A percentile compares a stretch with the other conserved stretches of the same genome.
Conservation (phyloP, 2,113 vertebrate species). For the Suncus etruscus region DNA sequence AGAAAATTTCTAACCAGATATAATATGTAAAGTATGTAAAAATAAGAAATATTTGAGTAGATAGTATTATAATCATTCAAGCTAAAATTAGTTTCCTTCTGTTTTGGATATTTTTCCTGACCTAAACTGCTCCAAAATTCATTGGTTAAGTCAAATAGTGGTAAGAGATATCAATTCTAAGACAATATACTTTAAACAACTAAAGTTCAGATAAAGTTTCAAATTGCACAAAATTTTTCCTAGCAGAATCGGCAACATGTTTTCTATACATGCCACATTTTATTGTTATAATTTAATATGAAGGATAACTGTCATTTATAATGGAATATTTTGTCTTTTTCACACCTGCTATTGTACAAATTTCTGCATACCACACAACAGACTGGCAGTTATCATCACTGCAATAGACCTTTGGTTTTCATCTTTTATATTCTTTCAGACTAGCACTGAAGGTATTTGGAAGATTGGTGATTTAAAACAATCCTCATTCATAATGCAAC, state of each 20-base stretch:
- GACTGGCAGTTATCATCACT: too few relatives aligned
- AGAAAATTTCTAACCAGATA: constrained; percentile 60
- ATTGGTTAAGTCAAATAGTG: background rate
- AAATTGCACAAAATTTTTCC: background rate
- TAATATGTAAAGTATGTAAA: constrained; percentile 30
- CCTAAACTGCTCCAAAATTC: background rate
- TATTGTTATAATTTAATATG: constrained; percentile 57
- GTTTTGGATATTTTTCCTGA: constrained; percentile 57
- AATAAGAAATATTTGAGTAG: constrained; percentile 54
- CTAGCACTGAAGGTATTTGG: too few relatives aligned
- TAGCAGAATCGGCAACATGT: background rate
- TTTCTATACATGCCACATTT: background rate
- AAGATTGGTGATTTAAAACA: background rate
- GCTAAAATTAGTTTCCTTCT: constrained; percentile 63
- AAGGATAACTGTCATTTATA: background rate
- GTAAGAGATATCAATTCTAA: background rate
- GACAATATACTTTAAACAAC: constrained; percentile 36
- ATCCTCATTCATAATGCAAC: background rate
- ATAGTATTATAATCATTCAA: constrained; percentile 56
- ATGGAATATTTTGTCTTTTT: too few relatives aligned
- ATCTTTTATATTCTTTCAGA: too few relatives aligned
- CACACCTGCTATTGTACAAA: too few relatives aligned
- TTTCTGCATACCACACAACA: too few relatives aligned
- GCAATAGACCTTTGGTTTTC: too few relatives aligned
- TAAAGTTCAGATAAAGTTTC: constrained; percentile 60